phyloP scores from a whole-genome alignment of 1,140 invertebrate genomes.

The Lepidurus couesii region DNA sequence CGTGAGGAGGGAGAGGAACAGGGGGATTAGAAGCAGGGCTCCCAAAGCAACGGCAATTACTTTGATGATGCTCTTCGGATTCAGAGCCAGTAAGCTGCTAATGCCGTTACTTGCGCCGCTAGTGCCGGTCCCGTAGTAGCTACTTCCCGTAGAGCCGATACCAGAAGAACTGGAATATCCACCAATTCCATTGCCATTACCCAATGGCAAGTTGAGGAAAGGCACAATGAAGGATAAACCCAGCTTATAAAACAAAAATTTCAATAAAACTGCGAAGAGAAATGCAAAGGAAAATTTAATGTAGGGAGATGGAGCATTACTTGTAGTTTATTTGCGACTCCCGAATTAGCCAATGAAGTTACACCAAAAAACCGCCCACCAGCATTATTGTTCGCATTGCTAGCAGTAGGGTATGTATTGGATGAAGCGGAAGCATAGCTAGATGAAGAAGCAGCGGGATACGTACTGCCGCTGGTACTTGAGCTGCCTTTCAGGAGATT shows the following conservation, averaged over 20 bases:
- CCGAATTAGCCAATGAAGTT: neutral
- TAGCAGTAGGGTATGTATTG: conserved; percentile 9
- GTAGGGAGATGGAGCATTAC: neutral
- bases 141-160: conserved; percentile 4
- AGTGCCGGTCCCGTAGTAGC: neutral
- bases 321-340: neutral
- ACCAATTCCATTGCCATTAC: neutral
- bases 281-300: neutral
- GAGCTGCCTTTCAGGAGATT: neutral
- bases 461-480: neutral
- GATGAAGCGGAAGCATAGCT: neutral
- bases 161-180: neutral
- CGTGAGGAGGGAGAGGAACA: conserved; percentile 12
- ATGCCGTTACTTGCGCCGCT: neutral
- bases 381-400: neutral
- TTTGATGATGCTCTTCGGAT: conserved; percentile 23
- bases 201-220: conserved; percentile 25
- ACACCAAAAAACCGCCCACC: neutral
- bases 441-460: neutral
- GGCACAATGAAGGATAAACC: conserved; percentile 29
- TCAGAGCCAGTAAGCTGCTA: conserved; percentile 26
- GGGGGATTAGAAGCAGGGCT: conserved; percentile 18
- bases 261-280: neutral
- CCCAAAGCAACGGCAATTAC: conserved; percentile 24
- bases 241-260: conserved; percentile 20